Evolutionary conservation across 2,113 vertebrate genomes (phyloP).

Genomic region (Tetrao urogallus): DNA sequence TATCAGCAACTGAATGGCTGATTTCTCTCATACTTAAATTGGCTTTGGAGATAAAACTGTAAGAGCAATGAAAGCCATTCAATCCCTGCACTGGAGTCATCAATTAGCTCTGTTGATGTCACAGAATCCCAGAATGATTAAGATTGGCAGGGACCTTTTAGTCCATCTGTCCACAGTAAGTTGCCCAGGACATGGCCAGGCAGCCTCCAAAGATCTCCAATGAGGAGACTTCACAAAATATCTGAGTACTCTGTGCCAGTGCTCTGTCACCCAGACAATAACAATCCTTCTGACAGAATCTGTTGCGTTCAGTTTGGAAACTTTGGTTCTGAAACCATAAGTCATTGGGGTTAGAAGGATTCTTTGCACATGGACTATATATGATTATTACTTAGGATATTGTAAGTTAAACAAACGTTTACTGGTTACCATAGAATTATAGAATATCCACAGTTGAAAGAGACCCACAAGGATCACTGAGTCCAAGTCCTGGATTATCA

Average conservation of each 20-base stretch:
- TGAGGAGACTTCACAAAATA: too few relatives aligned
- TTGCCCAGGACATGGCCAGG: not conserved
- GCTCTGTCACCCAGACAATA: not conserved
- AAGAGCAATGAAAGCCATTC: not conserved
- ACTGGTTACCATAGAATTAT: not conserved
- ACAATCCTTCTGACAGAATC: not conserved
- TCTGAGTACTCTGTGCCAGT: too few relatives aligned
- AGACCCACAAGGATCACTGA: not conserved
- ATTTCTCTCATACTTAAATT: not conserved
- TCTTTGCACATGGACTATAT: not conserved
- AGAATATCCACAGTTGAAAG: not conserved
- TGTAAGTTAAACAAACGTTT: not conserved
- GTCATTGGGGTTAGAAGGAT: not conserved
- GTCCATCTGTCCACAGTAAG: too few relatives aligned
- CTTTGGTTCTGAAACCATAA: not conserved
- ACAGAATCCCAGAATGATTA: not conserved
- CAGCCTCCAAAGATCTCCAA: not conserved
- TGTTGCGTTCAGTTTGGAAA: not conserved
- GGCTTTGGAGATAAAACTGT: not conserved
- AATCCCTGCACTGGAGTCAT: not conserved
- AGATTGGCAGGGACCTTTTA: too few relatives aligned
- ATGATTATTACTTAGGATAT: rapidly evolving
- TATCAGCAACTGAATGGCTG: not conserved
- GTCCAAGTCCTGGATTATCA: not conserved
- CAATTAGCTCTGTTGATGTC: not conserved